Base-by-base conservation (phyloP, 2,113 vertebrate species). In the Bagarius yarrelli region DNA sequence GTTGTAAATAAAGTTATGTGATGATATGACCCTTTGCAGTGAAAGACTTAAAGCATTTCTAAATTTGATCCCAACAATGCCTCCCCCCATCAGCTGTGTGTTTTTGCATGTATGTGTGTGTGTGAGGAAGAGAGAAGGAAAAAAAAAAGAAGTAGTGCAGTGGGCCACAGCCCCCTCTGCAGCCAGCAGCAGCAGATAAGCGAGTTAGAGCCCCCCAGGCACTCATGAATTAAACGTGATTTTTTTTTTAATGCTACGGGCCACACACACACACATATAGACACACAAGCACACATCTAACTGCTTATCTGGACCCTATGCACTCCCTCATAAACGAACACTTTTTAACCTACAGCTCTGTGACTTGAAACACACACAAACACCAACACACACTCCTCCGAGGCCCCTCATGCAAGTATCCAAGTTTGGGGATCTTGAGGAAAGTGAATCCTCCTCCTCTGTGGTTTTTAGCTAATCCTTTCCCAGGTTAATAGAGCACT, bases 401-500 rank as follows among this genome's bases (percentile, higher is more conserved):
- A 34, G 40, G 53, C 67, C 74, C 70, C 50, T 34, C 27, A 69
- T 27, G 84, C 76, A 76, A 85, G 85, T 77, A 89, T 88, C 84
- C 78, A 83, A 72, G 80, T 87, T 88, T 85, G 82, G 76, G 63
- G 82, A 44, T 57, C 59, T 27, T 27, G n/a, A 44, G 34, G 83
- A 83, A 84, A 89, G 80, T 9, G 80, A 86, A 89, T 87, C 53
- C 71, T 34, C n/a, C 70, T 34, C 86, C 83, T 85, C 88, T 86
- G 82, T 82, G 84, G 88, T 84, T 82, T 71, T 84, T 84, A 85
- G 90, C 89, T 93, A 93, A 93, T 92, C 92, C 92, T 87, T 89
- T 89, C 87, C 84, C 89, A 91, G 91, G 92, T 93, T 93, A 93
- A 93, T 93, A 90, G 90, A 91, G 91, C 89, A 89, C 88, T 91